Conservation (phyloP, 2,888 invertebrate species). For the Perithous albicinctus region DNA sequence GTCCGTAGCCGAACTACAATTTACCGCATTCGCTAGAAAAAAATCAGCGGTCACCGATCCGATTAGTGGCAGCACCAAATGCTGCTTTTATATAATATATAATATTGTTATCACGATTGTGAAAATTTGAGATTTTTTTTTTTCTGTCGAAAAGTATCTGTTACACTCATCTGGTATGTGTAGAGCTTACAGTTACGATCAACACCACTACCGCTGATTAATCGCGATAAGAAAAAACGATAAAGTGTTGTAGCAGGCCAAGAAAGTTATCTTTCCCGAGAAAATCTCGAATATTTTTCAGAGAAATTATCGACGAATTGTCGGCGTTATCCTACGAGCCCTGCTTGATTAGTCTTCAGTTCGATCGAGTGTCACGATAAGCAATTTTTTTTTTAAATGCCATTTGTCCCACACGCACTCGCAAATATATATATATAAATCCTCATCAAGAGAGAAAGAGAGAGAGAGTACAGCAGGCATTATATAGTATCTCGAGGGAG, state of each 20-base stretch:
- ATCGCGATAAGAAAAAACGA: conserved; percentile 11
- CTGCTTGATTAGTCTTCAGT: background rate
- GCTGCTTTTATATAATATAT: background rate
- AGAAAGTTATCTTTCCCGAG: conserved; percentile 3
- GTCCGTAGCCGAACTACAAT: no score
- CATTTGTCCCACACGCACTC: background rate
- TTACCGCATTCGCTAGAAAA: no score
- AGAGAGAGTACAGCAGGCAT: background rate
- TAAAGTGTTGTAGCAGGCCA: background rate
- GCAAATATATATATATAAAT: background rate
- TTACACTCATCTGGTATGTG: background rate
- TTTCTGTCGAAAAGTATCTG: background rate
- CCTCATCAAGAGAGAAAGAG: no score
- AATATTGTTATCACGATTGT: background rate
- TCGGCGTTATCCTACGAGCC: conserved; percentile 6
- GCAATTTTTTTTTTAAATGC: background rate
- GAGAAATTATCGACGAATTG: conserved; percentile 33
- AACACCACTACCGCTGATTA: conserved; percentile 20
- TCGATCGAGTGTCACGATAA: conserved; percentile 21
- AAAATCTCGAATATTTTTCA: conserved; percentile 36
- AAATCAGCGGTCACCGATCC: no score
- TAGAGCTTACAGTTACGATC: conserved; percentile 16
- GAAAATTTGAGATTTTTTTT: background rate
- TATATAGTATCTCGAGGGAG: background rate
- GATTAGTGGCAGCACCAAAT: no score